Evolutionary conservation across 1,140 invertebrate species (phyloP), one percentile per base, ranked within the genome.

Genomic region (Caenorhabditis briggsae): DNA sequence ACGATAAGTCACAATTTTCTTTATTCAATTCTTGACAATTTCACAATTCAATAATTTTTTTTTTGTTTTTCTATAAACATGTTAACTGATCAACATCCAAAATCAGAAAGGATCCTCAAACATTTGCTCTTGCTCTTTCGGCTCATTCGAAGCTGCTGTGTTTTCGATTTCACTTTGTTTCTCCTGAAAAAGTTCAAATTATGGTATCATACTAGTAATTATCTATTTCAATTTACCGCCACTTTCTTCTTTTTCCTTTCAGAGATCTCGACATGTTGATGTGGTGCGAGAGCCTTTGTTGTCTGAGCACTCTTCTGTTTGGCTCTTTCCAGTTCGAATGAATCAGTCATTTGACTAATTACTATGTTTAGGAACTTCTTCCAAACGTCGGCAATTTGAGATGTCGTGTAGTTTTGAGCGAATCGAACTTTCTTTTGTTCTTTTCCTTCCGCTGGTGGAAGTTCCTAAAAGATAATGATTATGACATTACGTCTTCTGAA

Each of bases 101-200:
- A n/a, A n/a, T 87, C 82, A 88, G 48, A 88, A 88, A 20, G 87
- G 87, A 83, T 88, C 87, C n/a, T 88, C 87, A 46, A 83, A 88
- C 84, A 88, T 86, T 84, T 86, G 86, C 58, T 88, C 87, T 55
- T 82, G 87, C 53, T 83, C 74, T 70, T 88, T 88, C 16, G 83
- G 82, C 61, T 83, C 78, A 23, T 70, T 56, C 7, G 74, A 82
- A 12, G 33, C 58, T 14, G 50, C 78, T 1, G 78, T 59, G 25
- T 87, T 82, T 82, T 88, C 87, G 20, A 86, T 83, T 58, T 88
- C 70, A 53, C 84, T 88, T 65, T 61, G 65, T 33, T 61, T 50
- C 70, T 88, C 87, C 87, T 88, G 82, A 55, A 84, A 55, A 23
- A 46, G 23, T 14, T 12, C 20, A 87, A 9, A 53, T 20, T 2